Base-by-base conservation (phyloP, 2,113 vertebrate species). In the Nansenia antarctica region DNA sequence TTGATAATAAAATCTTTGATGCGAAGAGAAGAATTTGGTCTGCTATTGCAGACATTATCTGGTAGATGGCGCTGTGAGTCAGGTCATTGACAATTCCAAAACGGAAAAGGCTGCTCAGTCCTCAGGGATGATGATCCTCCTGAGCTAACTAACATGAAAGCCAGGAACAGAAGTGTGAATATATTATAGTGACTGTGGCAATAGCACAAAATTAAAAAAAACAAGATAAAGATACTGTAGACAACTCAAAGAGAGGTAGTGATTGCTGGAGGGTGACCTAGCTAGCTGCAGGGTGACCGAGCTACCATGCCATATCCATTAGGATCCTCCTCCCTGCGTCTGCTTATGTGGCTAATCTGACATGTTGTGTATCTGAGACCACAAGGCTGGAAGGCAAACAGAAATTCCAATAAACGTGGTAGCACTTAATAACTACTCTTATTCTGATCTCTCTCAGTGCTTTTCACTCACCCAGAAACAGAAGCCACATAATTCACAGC, bases 401-500 rank as follows among this genome's bases (percentile, higher is more conserved):
- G 15, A 61, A 20, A 65, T 65, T 35, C 52, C 52, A n/a, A 35
- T 22, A 67, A n/a, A 35, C 22, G 55, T 37, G 65, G 52, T 32
- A 22, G 20, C 49, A 9, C 14, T 24, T 2, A 47, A 5, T 32
- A 61, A n/a, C 11, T 57, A 63, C 61, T 27, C 5, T 64, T 37
- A 47, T 15, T 64, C 26, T 45, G 37, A 42, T 30, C 24, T 9
- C 62, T 45, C 62, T 18, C 12, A 45, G 45, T 29, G 62, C 62
- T 64, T 65, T 29, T 20, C 62, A 52, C 35, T 52, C 45, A 65
- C 5, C 62, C 45, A 53, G 30, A 55, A 53, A 67, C 65, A 67
- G 65, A 26, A 54, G 47, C 52, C 65, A 67, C 32, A 34, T 35
- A 67, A 64, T 47, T 64, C 29, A 67, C 65, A 29, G 32, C 32